Evolutionary conservation across 2,888 invertebrate species (phyloP), one percentile per base, ranked within the genome.

Genomic region (Uloborus plumipes): DNA sequence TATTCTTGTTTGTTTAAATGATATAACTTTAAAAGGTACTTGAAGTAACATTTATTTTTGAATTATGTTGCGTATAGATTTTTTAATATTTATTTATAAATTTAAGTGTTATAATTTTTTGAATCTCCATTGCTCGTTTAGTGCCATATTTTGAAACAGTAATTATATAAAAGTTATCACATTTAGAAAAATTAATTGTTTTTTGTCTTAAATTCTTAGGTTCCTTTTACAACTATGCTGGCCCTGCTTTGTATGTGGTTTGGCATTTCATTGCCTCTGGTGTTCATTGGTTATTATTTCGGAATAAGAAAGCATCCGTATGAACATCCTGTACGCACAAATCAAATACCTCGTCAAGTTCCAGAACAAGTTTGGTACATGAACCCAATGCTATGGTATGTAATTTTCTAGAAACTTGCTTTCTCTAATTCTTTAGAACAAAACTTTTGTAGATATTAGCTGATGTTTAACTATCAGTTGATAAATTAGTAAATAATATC

Each of bases 341-440:
- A 99, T 90, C 98, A 98, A 91, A 99, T 99, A 87, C 99, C 99
- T 7, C 93, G 99, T 0, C 96, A 99, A 90, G 98, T 99, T 87
- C 99, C 99, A 0, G 98, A 98, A 88, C 99, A 99, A 90, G 96
- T 96, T 18, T 92, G 98, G 88, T 99, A 99, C 91, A 99, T 99
- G 1, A 95, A 89, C 84, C 90, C 98, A 0, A 90, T 98, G 74
- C 99, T 31, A 84, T 95, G 97, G 97, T 97, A 85, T 87, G 89
- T 86, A 47, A 13, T 62, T 62, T 62, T n/a, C 4, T 18, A 6
- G 15, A 62, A 20, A 9, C 39, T 39, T 39, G 11, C 11, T 11
- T 39, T 2, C 39, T 39, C 39, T 11, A 9, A 9, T 39, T 39
- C 9, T 39, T 39, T 7, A 39, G 11, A 39, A 39, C 9, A 39